Evolutionary conservation across 2,888 invertebrate genomes (phyloP).

Genomic region (Melanophora roralis): DNA sequence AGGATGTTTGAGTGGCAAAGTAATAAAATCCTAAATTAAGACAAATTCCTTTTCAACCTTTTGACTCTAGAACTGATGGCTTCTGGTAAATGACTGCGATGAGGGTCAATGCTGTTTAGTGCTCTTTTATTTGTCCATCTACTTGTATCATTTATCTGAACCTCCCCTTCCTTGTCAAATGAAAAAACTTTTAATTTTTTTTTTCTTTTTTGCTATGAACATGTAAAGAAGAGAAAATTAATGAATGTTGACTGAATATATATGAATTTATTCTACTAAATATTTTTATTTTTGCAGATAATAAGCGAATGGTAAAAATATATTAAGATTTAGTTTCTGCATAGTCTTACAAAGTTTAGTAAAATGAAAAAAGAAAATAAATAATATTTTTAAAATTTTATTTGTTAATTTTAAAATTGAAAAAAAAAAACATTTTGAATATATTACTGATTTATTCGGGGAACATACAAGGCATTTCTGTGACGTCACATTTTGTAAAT

Average conservation of each 20-base stretch:
- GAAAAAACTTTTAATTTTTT: neutral
- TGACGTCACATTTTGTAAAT: no score
- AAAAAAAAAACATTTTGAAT: no score
- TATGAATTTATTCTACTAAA: constrained; percentile 20
- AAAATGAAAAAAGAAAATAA: no score
- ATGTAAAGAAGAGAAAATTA: constrained; percentile 53
- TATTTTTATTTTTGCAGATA: neutral
- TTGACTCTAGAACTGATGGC: constrained; percentile 55
- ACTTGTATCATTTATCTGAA: constrained; percentile 15
- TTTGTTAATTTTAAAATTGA: no score
- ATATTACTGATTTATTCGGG: no score
- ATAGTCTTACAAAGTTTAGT: no score
- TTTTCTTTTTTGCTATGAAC: constrained; percentile 1
- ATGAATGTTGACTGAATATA: constrained; percentile 40
- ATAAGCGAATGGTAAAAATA: no score
- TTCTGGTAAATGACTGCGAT: constrained; percentile 49
- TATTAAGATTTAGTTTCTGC: no score
- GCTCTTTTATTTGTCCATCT: constrained; percentile 25
- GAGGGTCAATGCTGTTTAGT: constrained; percentile 49
- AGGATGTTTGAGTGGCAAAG: constrained; percentile 47
- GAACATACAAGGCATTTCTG: no score
- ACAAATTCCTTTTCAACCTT: constrained; percentile 62
- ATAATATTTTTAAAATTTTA: no score
- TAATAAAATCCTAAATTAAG: constrained; percentile 62
- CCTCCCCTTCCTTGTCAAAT: constrained; percentile 47